Percentiles rank a stretch among this genome's conserved stretches.
Conservation (phyloP, 2,113 vertebrate genomes). For the Xiphophorus couchianus region DNA sequence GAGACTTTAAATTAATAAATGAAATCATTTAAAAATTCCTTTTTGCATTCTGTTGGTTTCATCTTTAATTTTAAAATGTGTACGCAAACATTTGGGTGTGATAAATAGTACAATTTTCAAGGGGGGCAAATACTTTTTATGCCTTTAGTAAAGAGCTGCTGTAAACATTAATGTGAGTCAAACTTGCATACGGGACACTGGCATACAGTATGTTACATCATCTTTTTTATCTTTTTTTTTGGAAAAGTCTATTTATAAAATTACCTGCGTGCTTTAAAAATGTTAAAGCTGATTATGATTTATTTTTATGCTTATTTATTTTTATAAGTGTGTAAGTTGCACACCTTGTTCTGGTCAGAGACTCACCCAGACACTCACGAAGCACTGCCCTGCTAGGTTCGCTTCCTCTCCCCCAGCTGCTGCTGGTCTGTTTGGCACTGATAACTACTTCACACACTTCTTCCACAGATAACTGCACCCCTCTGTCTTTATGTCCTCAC, state of each 20-base stretch:
- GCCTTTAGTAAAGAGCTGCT: too few relatives aligned
- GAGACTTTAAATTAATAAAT: too few relatives aligned
- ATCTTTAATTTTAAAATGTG: too few relatives aligned
- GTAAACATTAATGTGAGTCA: too few relatives aligned
- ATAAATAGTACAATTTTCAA: too few relatives aligned
- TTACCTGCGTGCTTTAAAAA: neutral
- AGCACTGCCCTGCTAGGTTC: slow-evolving; percentile 5
- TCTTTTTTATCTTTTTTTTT: too few relatives aligned
- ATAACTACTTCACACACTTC: slow-evolving; percentile 57
- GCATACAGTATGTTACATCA: neutral
- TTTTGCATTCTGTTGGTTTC: too few relatives aligned
- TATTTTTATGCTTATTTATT: neutral
- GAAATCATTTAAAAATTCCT: too few relatives aligned
- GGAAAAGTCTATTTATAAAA: too few relatives aligned
- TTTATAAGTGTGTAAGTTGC: neutral
- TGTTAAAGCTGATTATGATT: neutral
- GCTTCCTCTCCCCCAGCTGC: slow-evolving; percentile 6
- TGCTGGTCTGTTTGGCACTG: slow-evolving; percentile 33
- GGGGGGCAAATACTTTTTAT: too few relatives aligned
- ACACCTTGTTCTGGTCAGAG: slow-evolving; percentile 4
- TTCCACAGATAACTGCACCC: slow-evolving; percentile 34
- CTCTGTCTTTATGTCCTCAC: slow-evolving; percentile 44
- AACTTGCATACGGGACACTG: too few relatives aligned
- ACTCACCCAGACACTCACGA: neutral
- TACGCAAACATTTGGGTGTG: too few relatives aligned